Evolutionary conservation across 2,888 invertebrate species (phyloP).

Genomic region (Andrena flavipes): DNA sequence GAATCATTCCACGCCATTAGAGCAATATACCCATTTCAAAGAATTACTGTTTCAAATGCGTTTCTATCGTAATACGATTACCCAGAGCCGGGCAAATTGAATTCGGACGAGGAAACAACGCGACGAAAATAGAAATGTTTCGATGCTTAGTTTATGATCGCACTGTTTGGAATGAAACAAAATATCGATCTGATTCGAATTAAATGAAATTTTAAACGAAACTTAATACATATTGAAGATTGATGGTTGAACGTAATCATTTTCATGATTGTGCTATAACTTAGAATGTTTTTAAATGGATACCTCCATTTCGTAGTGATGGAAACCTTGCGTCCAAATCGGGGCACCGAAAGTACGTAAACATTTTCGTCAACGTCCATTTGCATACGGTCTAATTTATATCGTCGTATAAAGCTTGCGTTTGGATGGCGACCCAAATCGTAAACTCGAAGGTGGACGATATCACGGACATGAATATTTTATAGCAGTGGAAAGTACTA

Average conservation of each 20-base stretch:
- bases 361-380: constrained; percentile 1
- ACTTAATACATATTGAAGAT: too few species aligned
- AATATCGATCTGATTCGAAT: too few species aligned
- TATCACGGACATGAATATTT: constrained; percentile 39
- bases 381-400: constrained; percentile 36
- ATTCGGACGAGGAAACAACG: too few species aligned
- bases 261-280: too few species aligned
- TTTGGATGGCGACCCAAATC: constrained; percentile 32
- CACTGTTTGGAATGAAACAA: too few species aligned
- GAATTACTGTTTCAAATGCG: neutral
- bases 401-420: constrained; percentile 30
- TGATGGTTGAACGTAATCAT: too few species aligned
- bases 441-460: constrained; percentile 30
- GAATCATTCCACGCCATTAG: constrained; percentile 23
- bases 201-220: too few species aligned
- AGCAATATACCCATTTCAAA: neutral
- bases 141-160: too few species aligned
- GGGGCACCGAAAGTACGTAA: neutral
- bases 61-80: neutral
- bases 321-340: neutral
- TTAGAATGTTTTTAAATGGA: too few species aligned
- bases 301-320: too few species aligned
- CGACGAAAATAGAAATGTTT: too few species aligned
- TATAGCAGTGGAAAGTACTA: constrained; percentile 1
- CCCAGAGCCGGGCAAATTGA: neutral